These are phyloP conservation scores for Drosophila varians DNA, from an alignment of 1,140 invertebrate genomes.

Conservation along the genomic window DNA sequence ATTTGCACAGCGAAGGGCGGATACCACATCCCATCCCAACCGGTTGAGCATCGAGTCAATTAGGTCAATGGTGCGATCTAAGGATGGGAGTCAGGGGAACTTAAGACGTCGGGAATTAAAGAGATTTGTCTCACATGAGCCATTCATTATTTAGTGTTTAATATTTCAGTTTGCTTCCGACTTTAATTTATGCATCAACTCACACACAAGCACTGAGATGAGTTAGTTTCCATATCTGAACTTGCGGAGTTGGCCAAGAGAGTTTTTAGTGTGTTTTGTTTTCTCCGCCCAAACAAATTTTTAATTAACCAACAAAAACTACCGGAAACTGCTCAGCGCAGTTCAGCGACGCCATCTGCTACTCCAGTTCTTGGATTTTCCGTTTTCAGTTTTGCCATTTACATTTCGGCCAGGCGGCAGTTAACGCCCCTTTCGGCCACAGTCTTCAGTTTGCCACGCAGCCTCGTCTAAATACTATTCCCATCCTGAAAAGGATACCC, in stretches of 20 bases:
- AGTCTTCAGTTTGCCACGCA: constrained; percentile 29
- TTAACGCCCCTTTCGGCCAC: constrained; percentile 22
- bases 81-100: no score
- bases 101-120: neutral
- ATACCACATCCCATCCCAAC: no score
- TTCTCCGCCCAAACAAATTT: constrained; percentile 1
- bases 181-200: neutral
- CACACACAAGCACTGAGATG: neutral
- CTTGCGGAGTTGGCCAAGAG: neutral
- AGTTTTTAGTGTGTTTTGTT: neutral
- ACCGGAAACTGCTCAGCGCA: constrained; percentile 18
- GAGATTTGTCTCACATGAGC: neutral
- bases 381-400: neutral
- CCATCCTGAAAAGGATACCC: neutral
- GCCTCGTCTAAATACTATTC: constrained; percentile 32
- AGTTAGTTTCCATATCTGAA: neutral
- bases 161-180: neutral
- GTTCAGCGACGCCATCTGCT: constrained; percentile 19
- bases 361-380: constrained; percentile 14
- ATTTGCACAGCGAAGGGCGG: neutral
- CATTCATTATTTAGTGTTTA: neutral
- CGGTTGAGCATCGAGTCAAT: no score
- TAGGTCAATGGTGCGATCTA: constrained; percentile 21
- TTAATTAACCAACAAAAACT: constrained; percentile 36
- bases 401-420: constrained; percentile 24